A percentile compares a stretch with the other conserved stretches of the same genome.
These are phyloP conservation scores for Psilopsiagon aurifrons DNA, from an alignment of 2,113 vertebrate genomes.

Conservation along the genomic window DNA sequence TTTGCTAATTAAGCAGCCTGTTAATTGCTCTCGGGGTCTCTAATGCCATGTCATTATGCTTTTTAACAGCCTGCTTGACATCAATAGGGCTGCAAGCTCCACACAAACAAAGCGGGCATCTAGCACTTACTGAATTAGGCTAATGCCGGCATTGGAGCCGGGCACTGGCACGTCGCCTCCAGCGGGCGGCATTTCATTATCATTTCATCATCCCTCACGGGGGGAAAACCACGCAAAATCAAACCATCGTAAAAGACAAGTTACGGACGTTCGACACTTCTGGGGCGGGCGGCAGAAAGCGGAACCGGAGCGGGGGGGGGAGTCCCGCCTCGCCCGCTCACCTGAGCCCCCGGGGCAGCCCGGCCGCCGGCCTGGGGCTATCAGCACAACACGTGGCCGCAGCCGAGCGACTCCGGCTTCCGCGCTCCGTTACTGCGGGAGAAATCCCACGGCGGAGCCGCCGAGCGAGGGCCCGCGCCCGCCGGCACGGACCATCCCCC, in stretches of 20 bases:
- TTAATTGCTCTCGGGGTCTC: constrained; percentile 92
- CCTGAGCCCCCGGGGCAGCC: not conserved
- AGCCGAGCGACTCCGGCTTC: not conserved
- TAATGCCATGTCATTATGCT: constrained; percentile 87
- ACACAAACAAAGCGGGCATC: constrained; percentile 82
- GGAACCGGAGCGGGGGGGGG: not conserved
- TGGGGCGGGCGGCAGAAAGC: not conserved
- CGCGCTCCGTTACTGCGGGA: not conserved
- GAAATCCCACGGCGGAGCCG: constrained; percentile 33
- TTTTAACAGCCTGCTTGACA: constrained; percentile 81
- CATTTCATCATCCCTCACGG: constrained; percentile 46
- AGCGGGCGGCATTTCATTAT: constrained; percentile 60
- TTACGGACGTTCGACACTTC: constrained; percentile 5
- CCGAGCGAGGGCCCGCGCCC: constrained; percentile 45
- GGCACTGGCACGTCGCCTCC: constrained; percentile 67
- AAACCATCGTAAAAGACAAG: not conserved
- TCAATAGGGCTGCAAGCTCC: constrained; percentile 81
- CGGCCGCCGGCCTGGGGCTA: not conserved
- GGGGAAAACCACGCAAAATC: not conserved
- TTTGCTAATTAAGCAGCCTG: constrained; percentile 93
- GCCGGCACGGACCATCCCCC: not conserved
- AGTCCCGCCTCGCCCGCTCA: not conserved
- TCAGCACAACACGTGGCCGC: not conserved
- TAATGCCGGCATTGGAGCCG: constrained; percentile 53
- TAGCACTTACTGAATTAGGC: constrained; percentile 76